phyloP scores from a whole-genome alignment of 1,140 invertebrate genomes.

The Cryptotermes secundus region DNA sequence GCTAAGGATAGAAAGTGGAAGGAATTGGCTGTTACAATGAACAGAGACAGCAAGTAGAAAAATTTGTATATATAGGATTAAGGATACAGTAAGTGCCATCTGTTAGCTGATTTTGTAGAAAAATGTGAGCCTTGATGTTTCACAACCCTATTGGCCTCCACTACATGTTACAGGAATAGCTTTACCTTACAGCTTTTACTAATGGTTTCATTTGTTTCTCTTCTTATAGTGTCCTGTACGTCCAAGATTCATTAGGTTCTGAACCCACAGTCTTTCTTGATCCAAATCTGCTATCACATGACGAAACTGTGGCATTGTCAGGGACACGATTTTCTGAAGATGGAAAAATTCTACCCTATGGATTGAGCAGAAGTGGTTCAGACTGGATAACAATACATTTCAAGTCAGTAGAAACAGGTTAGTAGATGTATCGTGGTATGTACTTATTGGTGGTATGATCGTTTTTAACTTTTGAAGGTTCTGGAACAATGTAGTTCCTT shows the following conservation, averaged over 20 bases:
- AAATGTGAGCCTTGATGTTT: too few species aligned
- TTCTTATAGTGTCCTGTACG: constrained; percentile 83
- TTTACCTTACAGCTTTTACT: neutral
- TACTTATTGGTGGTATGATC: too few species aligned
- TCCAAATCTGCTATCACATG: constrained; percentile 88
- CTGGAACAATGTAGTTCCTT: too few species aligned
- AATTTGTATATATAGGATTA: too few species aligned
- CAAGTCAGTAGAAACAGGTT: constrained; percentile 73
- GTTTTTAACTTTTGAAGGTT: too few species aligned
- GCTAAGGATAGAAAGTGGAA: too few species aligned
- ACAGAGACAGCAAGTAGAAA: too few species aligned
- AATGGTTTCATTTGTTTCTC: constrained; percentile 28
- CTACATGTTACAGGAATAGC: too few species aligned
- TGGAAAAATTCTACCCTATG: constrained; percentile 88
- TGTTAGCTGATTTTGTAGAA: too few species aligned
- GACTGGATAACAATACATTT: constrained; percentile 94
- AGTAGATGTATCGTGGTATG: neutral
- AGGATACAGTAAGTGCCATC: too few species aligned
- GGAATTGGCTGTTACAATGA: too few species aligned
- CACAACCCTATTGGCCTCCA: too few species aligned
- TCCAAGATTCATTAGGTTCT: constrained; percentile 77
- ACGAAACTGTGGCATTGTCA: constrained; percentile 88
- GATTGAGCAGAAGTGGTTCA: constrained; percentile 86
- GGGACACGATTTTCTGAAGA: constrained; percentile 85
- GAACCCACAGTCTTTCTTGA: constrained; percentile 91